These are phyloP conservation scores for Phalloptychus januarius DNA, from an alignment of 2,797 vertebrate species.

Conservation along the genomic window DNA sequence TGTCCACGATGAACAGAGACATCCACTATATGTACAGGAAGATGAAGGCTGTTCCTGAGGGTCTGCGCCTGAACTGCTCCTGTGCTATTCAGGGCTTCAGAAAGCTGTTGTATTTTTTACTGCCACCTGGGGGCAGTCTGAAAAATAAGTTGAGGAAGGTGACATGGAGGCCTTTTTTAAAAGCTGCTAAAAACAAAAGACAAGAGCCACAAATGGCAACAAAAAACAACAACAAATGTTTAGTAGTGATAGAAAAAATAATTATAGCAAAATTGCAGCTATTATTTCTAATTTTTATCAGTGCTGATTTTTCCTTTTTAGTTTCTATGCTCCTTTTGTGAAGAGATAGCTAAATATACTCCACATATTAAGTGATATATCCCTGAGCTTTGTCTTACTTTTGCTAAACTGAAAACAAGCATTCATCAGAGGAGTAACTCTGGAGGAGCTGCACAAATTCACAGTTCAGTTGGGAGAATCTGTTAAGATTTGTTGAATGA, in stretches of 20 bases:
- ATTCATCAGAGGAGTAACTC: neutral
- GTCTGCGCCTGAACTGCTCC: neutral
- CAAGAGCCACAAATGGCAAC: neutral
- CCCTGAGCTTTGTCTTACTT: neutral
- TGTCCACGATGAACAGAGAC: neutral
- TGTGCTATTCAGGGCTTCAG: neutral
- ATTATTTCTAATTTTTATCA: neutral
- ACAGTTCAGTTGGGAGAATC: neutral
- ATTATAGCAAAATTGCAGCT: neutral
- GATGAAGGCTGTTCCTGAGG: neutral
- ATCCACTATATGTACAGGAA: neutral
- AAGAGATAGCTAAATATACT: neutral
- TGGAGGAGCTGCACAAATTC: neutral
- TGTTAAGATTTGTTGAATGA: neutral
- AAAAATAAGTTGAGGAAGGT: neutral
- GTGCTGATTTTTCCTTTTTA: neutral
- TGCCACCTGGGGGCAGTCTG: conserved; percentile 13
- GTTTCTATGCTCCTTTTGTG: neutral
- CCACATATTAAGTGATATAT: neutral
- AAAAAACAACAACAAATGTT: neutral
- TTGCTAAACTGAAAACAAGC: neutral
- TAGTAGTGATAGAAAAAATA: neutral
- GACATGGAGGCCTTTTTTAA: neutral
- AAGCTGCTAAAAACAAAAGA: neutral
- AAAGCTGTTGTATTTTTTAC: conserved; percentile 5